A percentile compares a stretch with the other conserved stretches of the same genome.
These are phyloP conservation scores for Synergus umbraculus DNA, from an alignment of 2,888 invertebrate species.

Conservation along the genomic window DNA sequence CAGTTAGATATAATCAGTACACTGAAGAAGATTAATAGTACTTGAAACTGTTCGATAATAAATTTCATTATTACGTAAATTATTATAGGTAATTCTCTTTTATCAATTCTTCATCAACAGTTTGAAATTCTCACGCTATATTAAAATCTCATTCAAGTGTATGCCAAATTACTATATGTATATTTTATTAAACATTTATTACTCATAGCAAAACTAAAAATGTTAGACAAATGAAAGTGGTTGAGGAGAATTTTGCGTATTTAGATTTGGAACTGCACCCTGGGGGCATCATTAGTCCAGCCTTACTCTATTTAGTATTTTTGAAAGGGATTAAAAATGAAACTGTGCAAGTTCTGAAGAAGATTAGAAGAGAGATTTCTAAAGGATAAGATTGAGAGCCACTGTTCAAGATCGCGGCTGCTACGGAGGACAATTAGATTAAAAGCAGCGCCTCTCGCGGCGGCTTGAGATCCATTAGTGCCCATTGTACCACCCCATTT, in stretches of 20 bases:
- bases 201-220: no score
- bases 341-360: background rate
- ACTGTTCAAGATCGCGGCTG: conserved; percentile 66
- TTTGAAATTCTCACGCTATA: background rate
- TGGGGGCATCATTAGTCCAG: no score
- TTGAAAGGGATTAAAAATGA: background rate
- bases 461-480: conserved; percentile 78
- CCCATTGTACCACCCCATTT: conserved; percentile 77
- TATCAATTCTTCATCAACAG: background rate
- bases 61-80: background rate
- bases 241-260: no score
- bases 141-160: background rate
- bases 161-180: no score
- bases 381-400: conserved; percentile 51
- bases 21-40: background rate
- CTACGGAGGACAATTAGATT: conserved; percentile 77
- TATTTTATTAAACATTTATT: no score
- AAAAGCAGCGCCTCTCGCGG: conserved; percentile 77
- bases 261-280: no score
- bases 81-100: background rate
- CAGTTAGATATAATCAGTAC: background rate
- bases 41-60: background rate
- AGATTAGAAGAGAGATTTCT: background rate
- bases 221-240: no score
- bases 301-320: background rate